Evolutionary conservation across 2,113 vertebrate species (phyloP).

Genomic region (Otolemur garnettii): DNA sequence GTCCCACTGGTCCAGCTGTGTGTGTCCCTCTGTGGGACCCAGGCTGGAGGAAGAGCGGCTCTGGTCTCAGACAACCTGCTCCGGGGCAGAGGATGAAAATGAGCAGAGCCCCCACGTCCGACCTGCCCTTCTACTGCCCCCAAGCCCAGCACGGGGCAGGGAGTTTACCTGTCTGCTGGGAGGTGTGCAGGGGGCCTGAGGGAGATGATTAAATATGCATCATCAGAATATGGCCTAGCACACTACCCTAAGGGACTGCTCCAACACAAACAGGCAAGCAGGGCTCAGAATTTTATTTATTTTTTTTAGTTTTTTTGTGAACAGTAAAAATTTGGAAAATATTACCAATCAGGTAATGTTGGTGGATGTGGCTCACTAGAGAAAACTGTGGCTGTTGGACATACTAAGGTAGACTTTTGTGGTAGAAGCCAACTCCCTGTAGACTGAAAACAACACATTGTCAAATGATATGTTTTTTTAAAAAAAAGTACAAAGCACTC

Average conservation of each 20-base stretch:
- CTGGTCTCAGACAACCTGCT: neutral
- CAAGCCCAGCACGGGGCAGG: neutral
- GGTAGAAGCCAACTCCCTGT: neutral
- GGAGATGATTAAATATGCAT: neutral
- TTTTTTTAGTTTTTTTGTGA: neutral
- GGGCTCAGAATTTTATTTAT: neutral
- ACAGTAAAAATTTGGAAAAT: neutral
- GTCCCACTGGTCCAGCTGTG: neutral
- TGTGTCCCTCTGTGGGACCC: no score
- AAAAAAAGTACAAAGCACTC: neutral
- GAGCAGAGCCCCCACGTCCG: fast-evolving
- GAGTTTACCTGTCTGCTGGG: no score
- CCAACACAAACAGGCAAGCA: neutral
- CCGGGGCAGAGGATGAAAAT: neutral
- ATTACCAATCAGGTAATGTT: neutral
- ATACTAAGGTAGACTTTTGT: neutral
- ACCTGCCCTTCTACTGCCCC: fast-evolving
- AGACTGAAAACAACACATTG: neutral
- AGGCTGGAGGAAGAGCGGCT: neutral
- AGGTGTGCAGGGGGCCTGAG: no score
- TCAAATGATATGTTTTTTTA: neutral
- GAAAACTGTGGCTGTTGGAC: no score
- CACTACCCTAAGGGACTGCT: neutral
- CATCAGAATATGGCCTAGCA: neutral
- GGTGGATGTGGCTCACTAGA: neutral